Percentiles rank a stretch among this genome's conserved stretches.
Evolutionary conservation across 53 echinoderm and acorn worm genomes (phyloP).

Genomic region (Astropecten irregularis): DNA sequence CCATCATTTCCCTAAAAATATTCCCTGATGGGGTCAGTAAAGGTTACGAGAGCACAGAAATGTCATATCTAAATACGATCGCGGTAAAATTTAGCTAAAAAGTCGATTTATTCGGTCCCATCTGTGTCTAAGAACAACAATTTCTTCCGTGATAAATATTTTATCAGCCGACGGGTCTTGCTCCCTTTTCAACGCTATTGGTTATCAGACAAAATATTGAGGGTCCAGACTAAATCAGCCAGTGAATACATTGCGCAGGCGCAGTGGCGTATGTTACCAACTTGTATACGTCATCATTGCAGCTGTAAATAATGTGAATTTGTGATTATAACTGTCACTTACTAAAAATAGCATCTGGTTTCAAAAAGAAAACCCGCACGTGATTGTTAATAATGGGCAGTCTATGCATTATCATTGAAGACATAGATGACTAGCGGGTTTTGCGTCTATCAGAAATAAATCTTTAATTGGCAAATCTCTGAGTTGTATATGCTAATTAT

Average conservation of each 20-base stretch:
- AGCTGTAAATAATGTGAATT: not conserved
- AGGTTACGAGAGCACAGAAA: not conserved
- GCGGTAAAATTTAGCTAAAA: conserved; percentile 6
- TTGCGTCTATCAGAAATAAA: no score
- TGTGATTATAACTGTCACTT: conserved; percentile 12
- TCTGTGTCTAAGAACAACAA: not conserved
- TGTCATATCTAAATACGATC: not conserved
- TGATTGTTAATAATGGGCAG: no score
- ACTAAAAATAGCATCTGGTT: no score
- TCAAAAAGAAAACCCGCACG: no score
- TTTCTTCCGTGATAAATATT: conserved; percentile 16
- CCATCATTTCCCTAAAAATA: no score
- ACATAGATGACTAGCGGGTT: no score
- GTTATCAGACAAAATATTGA: not conserved
- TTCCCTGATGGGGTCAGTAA: not conserved
- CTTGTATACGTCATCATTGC: not conserved
- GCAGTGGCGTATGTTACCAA: not conserved
- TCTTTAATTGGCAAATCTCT: no score
- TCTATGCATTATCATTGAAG: no score
- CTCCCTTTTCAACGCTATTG: not conserved
- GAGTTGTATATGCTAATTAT: no score
- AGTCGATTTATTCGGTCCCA: not conserved
- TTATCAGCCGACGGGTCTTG: conserved; percentile 12
- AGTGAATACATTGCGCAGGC: conserved; percentile 2
- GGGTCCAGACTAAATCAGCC: conserved; percentile 16